Evolutionary conservation across 2,113 vertebrate genomes (phyloP).

Genomic region (Macaca mulatta): DNA sequence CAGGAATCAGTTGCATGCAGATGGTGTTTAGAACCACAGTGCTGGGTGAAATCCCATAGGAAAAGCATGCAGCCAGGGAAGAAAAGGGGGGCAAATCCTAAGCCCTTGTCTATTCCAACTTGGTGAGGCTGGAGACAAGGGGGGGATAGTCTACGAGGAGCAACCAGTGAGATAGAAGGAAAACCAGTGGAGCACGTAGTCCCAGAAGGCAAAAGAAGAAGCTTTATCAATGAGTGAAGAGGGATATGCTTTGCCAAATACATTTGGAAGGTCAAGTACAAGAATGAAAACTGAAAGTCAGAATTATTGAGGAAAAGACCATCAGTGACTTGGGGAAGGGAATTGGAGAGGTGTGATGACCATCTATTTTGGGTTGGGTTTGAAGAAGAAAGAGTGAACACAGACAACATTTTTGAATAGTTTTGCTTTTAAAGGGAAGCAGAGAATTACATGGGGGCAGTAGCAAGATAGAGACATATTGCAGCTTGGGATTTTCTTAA

Average conservation of each 20-base stretch:
- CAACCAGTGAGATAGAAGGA: not conserved
- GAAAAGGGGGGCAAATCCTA: not conserved
- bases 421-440: not conserved
- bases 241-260: not conserved
- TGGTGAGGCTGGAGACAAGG: not conserved
- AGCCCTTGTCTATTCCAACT: not conserved
- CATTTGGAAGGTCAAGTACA: not conserved
- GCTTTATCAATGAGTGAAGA: no score
- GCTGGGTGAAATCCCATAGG: not conserved
- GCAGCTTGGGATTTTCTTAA: not conserved
- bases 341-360: rapidly evolving
- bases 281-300: not conserved
- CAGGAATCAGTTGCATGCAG: not conserved
- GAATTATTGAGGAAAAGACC: not conserved
- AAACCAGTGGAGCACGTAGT: rapidly evolving
- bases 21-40: not conserved
- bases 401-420: not conserved
- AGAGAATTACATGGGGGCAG: not conserved
- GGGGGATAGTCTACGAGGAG: not conserved
- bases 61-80: not conserved
- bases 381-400: not conserved
- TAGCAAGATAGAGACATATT: not conserved
- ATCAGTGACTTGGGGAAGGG: not conserved
- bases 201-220: not conserved
- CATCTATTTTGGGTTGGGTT: no score